Evolutionary conservation across 2,113 vertebrate species (phyloP).

Genomic region (Corydoras sp.): DNA sequence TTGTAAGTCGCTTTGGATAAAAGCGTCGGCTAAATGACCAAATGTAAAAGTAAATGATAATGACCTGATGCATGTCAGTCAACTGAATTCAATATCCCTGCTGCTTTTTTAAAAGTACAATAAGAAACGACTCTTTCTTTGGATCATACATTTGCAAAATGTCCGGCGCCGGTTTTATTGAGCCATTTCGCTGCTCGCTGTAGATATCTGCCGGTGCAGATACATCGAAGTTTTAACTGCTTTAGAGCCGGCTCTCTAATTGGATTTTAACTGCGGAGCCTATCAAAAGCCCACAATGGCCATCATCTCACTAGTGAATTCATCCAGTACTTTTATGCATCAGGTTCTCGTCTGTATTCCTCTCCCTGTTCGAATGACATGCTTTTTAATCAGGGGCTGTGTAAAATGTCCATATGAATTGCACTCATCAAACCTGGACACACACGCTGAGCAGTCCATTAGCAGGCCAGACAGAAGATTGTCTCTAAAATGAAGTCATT

Average conservation of each 20-base stretch:
- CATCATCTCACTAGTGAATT: slow-evolving; percentile 61
- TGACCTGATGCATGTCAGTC: no score
- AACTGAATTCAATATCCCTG: no score
- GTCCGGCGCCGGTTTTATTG: slow-evolving; percentile 43
- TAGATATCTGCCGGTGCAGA: slow-evolving; percentile 51
- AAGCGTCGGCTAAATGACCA: no score
- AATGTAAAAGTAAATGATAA: no score
- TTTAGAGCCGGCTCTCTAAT: slow-evolving; percentile 57
- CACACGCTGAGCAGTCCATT: slow-evolving; percentile 36
- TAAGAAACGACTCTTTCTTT: neutral
- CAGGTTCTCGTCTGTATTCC: slow-evolving; percentile 47
- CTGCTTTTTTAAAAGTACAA: neutral
- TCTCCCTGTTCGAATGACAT: slow-evolving; percentile 59
- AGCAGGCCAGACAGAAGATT: slow-evolving; percentile 64
- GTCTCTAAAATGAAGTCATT: slow-evolving; percentile 71
- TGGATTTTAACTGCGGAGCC: slow-evolving; percentile 56
- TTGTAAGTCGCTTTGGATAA: no score
- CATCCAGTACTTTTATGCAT: slow-evolving; percentile 55
- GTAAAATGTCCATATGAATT: slow-evolving; percentile 61
- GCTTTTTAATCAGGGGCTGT: slow-evolving; percentile 64
- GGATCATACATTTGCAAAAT: slow-evolving; percentile 39
- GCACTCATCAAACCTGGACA: slow-evolving; percentile 62
- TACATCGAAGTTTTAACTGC: slow-evolving; percentile 52
- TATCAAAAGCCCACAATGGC: slow-evolving; percentile 55
- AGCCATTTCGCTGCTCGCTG: slow-evolving; percentile 52